Percentiles rank a stretch among this genome's conserved stretches.
phyloP scores from a whole-genome alignment of 2,888 invertebrate species.

The Drosophila longiperda region DNA sequence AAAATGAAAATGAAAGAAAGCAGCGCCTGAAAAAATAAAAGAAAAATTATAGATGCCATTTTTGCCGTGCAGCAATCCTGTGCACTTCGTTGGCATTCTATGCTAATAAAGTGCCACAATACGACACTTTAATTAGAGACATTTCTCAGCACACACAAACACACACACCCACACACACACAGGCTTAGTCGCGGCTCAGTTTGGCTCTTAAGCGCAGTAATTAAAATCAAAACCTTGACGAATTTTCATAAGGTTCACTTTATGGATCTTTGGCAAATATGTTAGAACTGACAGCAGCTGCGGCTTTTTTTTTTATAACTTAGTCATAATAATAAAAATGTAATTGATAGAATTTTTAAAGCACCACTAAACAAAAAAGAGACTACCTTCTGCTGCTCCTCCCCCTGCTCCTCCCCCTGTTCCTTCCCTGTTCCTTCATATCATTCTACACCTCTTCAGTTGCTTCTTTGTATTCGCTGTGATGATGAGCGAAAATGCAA shows the following conservation, averaged over 20 bases:
- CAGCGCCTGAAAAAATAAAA: constrained; percentile 16
- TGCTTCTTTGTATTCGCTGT: constrained; percentile 9
- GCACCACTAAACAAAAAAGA: constrained; percentile 52
- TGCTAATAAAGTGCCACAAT: constrained; percentile 70
- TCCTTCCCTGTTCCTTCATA: not conserved
- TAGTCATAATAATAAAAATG: constrained; percentile 63
- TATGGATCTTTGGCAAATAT: constrained; percentile 38
- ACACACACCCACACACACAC: not conserved
- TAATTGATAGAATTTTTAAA: constrained; percentile 82
- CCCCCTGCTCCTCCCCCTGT: not conserved
- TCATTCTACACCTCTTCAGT: not conserved
- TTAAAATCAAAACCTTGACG: constrained; percentile 56
- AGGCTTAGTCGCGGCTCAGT: constrained; percentile 17
- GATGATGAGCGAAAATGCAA: constrained; percentile 52
- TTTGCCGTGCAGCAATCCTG: constrained; percentile 4
- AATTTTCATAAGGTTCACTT: constrained; percentile 37
- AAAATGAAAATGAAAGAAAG: constrained; percentile 39
- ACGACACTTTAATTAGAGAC: constrained; percentile 70
- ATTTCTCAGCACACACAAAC: constrained; percentile 14
- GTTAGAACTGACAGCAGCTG: constrained; percentile 29
- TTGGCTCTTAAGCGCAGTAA: constrained; percentile 55
- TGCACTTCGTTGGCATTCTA: constrained; percentile 48
- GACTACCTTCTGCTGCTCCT: constrained; percentile 4
- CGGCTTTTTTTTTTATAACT: constrained; percentile 49
- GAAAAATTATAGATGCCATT: constrained; percentile 30